Evolutionary conservation across 2,113 vertebrate genomes (phyloP).

Genomic region (Lanius ludovicianus): DNA sequence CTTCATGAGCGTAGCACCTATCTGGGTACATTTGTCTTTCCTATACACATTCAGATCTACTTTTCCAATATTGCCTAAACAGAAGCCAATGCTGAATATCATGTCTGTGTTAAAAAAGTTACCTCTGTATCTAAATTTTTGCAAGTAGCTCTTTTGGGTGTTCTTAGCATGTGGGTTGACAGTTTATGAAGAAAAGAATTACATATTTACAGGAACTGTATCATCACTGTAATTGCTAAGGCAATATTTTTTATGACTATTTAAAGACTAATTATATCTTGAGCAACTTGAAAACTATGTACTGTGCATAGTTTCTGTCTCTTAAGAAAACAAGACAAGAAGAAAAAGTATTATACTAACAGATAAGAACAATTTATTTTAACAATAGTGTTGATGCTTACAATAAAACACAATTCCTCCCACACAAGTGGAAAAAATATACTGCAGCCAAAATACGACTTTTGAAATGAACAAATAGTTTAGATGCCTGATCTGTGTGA

Average conservation of each 20-base stretch:
- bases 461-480: slow-evolving; percentile 49
- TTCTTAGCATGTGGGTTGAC: not conserved
- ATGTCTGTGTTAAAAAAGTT: not conserved
- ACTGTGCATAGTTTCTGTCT: not conserved
- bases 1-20: not conserved
- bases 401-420: slow-evolving; percentile 57
- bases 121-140: not conserved
- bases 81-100: not conserved
- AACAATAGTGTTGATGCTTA: slow-evolving; percentile 45
- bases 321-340: slow-evolving; percentile 49
- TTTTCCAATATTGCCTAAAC: not conserved
- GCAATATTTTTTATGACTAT: slow-evolving; percentile 38
- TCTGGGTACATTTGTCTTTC: not conserved
- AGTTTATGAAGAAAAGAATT: not conserved
- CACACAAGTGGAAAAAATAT: slow-evolving; percentile 41
- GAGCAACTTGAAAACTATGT: slow-evolving; percentile 33
- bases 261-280: slow-evolving; percentile 49
- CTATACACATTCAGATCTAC: not conserved
- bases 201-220: slow-evolving; percentile 29
- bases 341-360: slow-evolving; percentile 33
- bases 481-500: slow-evolving; percentile 47
- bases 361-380: slow-evolving; percentile 59
- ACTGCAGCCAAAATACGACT: slow-evolving; percentile 41
- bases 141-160: not conserved
- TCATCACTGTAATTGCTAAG: slow-evolving; percentile 35